Base-by-base conservation (phyloP, 2,797 vertebrate genomes). In the Smutsia gigantea region DNA sequence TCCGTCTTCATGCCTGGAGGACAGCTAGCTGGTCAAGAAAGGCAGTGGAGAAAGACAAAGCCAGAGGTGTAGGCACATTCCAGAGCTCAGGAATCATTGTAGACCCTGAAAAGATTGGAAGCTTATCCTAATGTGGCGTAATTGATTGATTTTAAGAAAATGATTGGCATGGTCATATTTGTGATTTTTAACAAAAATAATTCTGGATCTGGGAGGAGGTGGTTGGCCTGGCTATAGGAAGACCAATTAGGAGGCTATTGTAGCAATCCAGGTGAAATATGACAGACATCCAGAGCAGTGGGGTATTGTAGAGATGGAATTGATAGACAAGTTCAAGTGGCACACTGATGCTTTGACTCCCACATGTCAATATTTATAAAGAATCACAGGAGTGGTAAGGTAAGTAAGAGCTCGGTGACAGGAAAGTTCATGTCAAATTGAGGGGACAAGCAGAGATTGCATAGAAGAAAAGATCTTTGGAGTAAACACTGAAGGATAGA, bases 111-210 rank as follows among this genome's bases (percentile, higher is more conserved):
- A 92, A 51, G 18, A n/a, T 14, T 19, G 4, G 14, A 3, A 75
- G 23, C 68, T 87, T 74, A 87, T 69, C 21, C 2, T 75, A 51
- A 64, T 15, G 1, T 31, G 2, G 1, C 37, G 5, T 13, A 29
- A 49, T 4, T 88, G 27, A 37, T 37, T 78, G 25, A 46, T 71
- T 71, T 90, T 85, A 96, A 85, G 11, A 21, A 82, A 77, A 19
- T 34, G n/a, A 87, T 4, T 96, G 2, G 1, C 27, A 34, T 14
- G 21, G 25, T 59, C 5, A 72, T 49, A 49, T n/a, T 18, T 77
- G 5, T 87, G 14, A 46, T 46, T 46, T 72, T 81, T 64, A 84
- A n/a, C 37, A 61, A 63, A 88, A 5, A 55, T 9, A 3, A 71
- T 34, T 57, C 19, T 61, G 2, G 4, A 59, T 15, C 39, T 42